Conservation (phyloP, 2,797 vertebrate species). For the Eulemur coronatus region DNA sequence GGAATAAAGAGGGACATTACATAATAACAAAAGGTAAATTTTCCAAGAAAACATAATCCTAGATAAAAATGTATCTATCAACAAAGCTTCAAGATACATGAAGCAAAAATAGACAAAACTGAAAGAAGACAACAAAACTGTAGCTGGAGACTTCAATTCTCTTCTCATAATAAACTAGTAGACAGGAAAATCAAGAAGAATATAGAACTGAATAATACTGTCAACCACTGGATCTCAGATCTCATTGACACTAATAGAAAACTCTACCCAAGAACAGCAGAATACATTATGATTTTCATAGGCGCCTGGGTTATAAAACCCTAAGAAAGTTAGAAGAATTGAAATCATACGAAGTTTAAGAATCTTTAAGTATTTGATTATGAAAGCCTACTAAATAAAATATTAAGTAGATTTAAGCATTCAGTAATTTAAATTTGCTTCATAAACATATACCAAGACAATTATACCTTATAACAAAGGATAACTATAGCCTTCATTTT, state of each 20-base stretch:
- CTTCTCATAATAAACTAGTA: not conserved
- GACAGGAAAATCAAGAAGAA: not conserved
- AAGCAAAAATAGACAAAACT: not conserved
- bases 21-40: not conserved
- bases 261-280: not conserved
- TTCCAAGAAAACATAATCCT: not conserved
- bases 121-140: not conserved
- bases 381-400: slow-evolving; percentile 5
- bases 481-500: not conserved
- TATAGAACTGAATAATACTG: not conserved
- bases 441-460: not conserved
- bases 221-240: not conserved
- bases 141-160: not conserved
- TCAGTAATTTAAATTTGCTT: slow-evolving; percentile 21
- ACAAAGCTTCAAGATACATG: not conserved
- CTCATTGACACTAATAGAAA: not conserved
- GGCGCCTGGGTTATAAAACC: not conserved
- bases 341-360: not conserved
- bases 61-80: not conserved
- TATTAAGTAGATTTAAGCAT: not conserved
- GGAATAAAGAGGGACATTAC: not conserved
- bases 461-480: not conserved
- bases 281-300: not conserved
- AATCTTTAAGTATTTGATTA: not conserved
- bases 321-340: slow-evolving; percentile 12